Conservation (phyloP, 2,113 vertebrate species). For the Salminus brasiliensis region DNA sequence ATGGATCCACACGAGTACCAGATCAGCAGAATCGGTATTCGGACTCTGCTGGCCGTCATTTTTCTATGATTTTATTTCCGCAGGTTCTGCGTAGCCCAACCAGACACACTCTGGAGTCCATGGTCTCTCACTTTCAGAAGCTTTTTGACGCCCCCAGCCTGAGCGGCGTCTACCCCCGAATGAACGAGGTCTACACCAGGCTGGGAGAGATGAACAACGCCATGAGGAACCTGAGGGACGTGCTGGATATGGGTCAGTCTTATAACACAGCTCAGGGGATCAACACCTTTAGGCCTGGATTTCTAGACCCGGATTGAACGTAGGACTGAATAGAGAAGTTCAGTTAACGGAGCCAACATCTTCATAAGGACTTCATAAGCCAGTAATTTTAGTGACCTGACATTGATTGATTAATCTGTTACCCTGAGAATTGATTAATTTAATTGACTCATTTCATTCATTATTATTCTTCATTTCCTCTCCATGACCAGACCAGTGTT, state of each 20-base stretch:
- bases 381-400: too few relatives aligned
- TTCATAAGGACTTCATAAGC: too few relatives aligned
- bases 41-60: too few relatives aligned
- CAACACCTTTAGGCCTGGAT: background rate
- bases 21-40: too few relatives aligned
- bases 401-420: too few relatives aligned
- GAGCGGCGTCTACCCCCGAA: conserved; percentile 84
- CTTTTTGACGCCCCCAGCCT: conserved; percentile 85
- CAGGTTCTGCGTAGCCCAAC: conserved; percentile 75
- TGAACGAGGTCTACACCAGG: conserved; percentile 88
- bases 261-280: background rate
- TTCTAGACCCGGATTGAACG: background rate
- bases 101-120: conserved; percentile 75
- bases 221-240: conserved; percentile 83
- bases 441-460: too few relatives aligned
- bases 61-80: conserved; percentile 17
- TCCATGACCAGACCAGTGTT: too few relatives aligned
- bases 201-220: conserved; percentile 87
- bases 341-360: too few relatives aligned
- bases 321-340: background rate
- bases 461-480: too few relatives aligned
- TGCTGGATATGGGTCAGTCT: conserved; percentile 87
- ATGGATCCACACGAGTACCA: too few relatives aligned
- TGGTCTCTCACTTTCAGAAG: conserved; percentile 90
- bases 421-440: too few relatives aligned